phyloP scores from a whole-genome alignment of 2,797 vertebrate species.

The Schizopygopsis malacanthus region DNA sequence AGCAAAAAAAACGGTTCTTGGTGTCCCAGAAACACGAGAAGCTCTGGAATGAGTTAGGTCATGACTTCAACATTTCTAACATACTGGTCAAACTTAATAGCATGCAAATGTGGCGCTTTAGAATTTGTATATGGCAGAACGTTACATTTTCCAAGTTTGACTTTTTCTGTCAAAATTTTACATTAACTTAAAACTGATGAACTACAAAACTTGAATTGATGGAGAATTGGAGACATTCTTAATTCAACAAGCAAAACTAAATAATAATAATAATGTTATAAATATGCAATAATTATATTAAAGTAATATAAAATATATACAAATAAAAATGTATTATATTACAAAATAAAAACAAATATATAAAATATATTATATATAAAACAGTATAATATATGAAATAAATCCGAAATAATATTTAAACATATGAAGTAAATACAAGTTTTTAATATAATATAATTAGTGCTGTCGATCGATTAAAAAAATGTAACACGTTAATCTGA shows the following conservation, averaged over 20 bases:
- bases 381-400: background rate
- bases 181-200: background rate
- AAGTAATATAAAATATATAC: background rate
- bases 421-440: background rate
- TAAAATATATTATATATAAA: background rate
- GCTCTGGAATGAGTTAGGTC: constrained; percentile 45
- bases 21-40: constrained; percentile 74
- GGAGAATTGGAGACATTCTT: background rate
- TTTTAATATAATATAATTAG: too few species aligned
- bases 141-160: background rate
- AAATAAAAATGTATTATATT: too few species aligned
- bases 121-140: background rate
- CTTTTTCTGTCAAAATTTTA: background rate
- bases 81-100: constrained; percentile 24
- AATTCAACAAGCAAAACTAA: background rate
- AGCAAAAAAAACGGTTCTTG: constrained; percentile 62
- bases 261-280: background rate
- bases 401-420: background rate
- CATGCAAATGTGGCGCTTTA: background rate
- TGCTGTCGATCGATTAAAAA: too few species aligned
- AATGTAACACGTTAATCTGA: too few species aligned
- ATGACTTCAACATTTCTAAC: constrained; percentile 64
- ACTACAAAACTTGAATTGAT: background rate
- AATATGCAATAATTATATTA: background rate
- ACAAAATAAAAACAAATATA: background rate